These are phyloP conservation scores for Psilopsiagon aurifrons DNA, from an alignment of 2,113 vertebrate species.

Conservation along the genomic window DNA sequence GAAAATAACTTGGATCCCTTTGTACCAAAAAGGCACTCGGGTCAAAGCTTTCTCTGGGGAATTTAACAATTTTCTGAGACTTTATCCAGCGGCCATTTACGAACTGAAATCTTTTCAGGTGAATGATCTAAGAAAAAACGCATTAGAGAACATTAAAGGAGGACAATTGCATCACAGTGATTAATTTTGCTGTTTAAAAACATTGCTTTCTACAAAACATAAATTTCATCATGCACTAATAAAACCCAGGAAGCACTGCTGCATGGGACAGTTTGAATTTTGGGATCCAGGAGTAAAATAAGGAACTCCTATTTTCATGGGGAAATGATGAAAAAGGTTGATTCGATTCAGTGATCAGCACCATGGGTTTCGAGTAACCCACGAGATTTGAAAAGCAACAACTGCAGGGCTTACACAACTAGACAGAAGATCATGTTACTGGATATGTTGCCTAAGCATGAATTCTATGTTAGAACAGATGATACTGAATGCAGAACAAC, in stretches of 20 bases:
- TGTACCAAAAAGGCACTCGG: constrained; percentile 96
- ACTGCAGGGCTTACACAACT: neutral
- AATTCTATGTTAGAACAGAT: neutral
- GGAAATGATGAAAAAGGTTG: neutral
- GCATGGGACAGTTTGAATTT: neutral
- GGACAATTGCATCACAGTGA: neutral
- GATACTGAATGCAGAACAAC: neutral
- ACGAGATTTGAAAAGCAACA: neutral
- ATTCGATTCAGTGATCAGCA: neutral
- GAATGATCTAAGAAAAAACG: constrained; percentile 86
- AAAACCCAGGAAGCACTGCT: neutral
- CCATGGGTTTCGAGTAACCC: neutral
- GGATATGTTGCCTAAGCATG: neutral
- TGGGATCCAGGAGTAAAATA: neutral
- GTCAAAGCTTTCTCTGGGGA: constrained; percentile 91
- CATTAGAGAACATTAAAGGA: neutral
- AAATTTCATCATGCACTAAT: neutral
- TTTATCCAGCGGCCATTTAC: constrained; percentile 99
- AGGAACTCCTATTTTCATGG: neutral
- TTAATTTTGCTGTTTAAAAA: neutral
- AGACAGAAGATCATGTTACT: neutral
- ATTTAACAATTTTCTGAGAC: constrained; percentile 99
- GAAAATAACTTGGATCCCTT: constrained; percentile 81
- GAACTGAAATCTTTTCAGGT: constrained; percentile 97
- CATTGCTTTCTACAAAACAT: neutral